Evolutionary conservation across 2,797 vertebrate species (phyloP), one percentile per base, ranked within the genome.

Genomic region (Cuniculus paca): DNA sequence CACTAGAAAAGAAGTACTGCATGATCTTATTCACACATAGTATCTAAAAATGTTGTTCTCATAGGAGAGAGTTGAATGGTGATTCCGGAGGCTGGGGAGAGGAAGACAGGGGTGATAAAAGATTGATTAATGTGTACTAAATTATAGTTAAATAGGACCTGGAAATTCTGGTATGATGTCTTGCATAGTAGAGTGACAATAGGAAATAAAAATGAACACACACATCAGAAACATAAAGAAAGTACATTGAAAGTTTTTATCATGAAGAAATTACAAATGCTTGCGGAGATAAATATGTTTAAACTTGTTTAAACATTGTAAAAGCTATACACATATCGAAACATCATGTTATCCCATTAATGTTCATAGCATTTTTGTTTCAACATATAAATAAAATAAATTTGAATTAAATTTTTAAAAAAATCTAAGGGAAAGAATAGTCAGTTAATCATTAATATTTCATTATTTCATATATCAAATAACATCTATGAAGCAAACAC

Each of bases 391-490:
- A 17, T 19, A 60, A 42, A 58, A 39, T 36, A 56, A 58, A 58
- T 58, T 58, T 58, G 26, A 80, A 3, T n/a, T 22, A 52, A 56
- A 56, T 36, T 22, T 19, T 5, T 39, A 45, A 31, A 31, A 54
- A 54, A 72, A 58, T 63, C 28, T 54, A 6, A 0, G 36, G 39
- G 52, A 74, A 20, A 26, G 22, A 58, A 52, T 72, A 88, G 28
- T 86, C 82, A 85, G 8, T n/a, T 22, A 2, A 1, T 58, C 48
- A 85, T 61, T 89, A 36, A 56, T 28, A 84, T 82, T 68, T 70
- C 4, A 12, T 88, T 61, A 63, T 86, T 90, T 95, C 20, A 16
- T 54, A 81, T 74, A 31, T 90, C 20, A 94, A 54, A 79, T 91
- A 63, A 91, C 88, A 92, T 72, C 13, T 88, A n/a, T 77, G 54